phyloP scores from a whole-genome alignment of 2,888 invertebrate genomes.

The Pyrrhosoma nymphula region DNA sequence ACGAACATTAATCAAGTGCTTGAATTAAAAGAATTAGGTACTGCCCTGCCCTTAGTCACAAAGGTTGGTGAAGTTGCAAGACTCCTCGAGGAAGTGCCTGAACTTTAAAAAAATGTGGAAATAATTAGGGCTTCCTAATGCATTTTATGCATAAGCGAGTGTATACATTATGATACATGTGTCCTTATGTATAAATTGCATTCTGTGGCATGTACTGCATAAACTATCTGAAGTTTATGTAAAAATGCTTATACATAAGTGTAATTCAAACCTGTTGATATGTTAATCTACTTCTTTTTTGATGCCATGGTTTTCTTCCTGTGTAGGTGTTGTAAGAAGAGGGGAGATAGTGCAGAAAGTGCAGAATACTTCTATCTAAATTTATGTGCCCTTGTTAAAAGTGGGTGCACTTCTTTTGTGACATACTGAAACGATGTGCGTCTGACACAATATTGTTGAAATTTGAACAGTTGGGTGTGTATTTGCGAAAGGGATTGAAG shows the following conservation, averaged over 20 bases:
- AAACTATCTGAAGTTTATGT: not conserved
- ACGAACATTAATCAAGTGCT: not conserved
- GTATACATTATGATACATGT: not conserved
- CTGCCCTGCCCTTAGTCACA: not conserved
- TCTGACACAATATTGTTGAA: constrained; percentile 34
- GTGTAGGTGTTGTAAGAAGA: constrained; percentile 51
- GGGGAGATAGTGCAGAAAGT: constrained; percentile 47
- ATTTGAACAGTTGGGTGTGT: constrained; percentile 1
- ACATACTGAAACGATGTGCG: constrained; percentile 5
- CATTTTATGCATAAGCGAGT: not conserved
- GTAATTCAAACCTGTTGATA: constrained; percentile 55
- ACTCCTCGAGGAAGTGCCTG: constrained; percentile 59
- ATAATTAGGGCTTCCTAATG: constrained; percentile 59
- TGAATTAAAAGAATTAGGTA: not conserved
- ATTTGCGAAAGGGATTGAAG: constrained; percentile 13
- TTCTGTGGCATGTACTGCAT: not conserved
- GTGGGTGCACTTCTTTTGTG: constrained; percentile 8
- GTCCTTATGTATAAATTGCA: constrained; percentile 23
- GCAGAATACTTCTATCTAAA: constrained; percentile 40
- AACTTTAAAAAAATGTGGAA: not conserved
- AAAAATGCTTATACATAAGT: not conserved
- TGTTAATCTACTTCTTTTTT: constrained; percentile 37
- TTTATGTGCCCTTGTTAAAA: not conserved
- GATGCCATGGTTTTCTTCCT: constrained; percentile 30
- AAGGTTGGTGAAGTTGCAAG: constrained; percentile 20